Conservation (phyloP, 2,888 invertebrate species). For the Drosophila siamana region DNA sequence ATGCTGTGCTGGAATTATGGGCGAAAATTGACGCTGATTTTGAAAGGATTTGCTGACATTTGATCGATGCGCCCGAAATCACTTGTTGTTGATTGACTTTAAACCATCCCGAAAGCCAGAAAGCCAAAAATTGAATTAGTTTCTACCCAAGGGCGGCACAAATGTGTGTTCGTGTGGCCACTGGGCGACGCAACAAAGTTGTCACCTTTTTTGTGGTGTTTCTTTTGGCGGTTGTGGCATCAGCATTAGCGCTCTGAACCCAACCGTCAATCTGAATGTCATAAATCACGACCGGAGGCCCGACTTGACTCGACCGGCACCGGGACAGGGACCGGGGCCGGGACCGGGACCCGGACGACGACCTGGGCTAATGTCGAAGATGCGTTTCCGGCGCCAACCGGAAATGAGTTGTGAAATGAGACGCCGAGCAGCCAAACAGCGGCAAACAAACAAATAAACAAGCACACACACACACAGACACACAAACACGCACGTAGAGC, state of each 20-base stretch:
- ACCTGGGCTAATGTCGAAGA: slow-evolving; percentile 62
- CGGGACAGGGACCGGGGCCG: slow-evolving; percentile 7
- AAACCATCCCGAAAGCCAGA: slow-evolving; percentile 24
- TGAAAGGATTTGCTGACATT: slow-evolving; percentile 25
- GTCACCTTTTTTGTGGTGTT: slow-evolving; percentile 47
- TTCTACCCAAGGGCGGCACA: slow-evolving; percentile 21
- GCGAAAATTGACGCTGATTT: slow-evolving; percentile 9
- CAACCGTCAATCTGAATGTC: slow-evolving; percentile 60
- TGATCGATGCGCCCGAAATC: slow-evolving; percentile 40
- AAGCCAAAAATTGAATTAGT: slow-evolving; percentile 48
- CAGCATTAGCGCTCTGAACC: slow-evolving; percentile 29
- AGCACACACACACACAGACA: slow-evolving; percentile 7
- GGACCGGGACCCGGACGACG: slow-evolving; percentile 32
- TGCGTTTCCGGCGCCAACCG: slow-evolving; percentile 68
- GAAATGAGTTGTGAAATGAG: slow-evolving; percentile 70
- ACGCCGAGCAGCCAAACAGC: slow-evolving; percentile 36
- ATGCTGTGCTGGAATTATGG: neutral
- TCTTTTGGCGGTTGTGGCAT: slow-evolving; percentile 45
- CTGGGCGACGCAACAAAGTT: slow-evolving; percentile 51
- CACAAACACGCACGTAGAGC: slow-evolving; percentile 1
- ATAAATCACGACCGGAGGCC: slow-evolving; percentile 49
- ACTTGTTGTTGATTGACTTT: slow-evolving; percentile 56
- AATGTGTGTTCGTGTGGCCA: slow-evolving; percentile 11
- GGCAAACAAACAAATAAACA: slow-evolving; percentile 30
- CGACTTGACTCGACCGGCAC: slow-evolving; percentile 7